Percentiles rank a stretch among this genome's conserved stretches.
These are phyloP conservation scores for Hipparchia sbordonii DNA, from an alignment of 2,888 invertebrate species.

Conservation along the genomic window DNA sequence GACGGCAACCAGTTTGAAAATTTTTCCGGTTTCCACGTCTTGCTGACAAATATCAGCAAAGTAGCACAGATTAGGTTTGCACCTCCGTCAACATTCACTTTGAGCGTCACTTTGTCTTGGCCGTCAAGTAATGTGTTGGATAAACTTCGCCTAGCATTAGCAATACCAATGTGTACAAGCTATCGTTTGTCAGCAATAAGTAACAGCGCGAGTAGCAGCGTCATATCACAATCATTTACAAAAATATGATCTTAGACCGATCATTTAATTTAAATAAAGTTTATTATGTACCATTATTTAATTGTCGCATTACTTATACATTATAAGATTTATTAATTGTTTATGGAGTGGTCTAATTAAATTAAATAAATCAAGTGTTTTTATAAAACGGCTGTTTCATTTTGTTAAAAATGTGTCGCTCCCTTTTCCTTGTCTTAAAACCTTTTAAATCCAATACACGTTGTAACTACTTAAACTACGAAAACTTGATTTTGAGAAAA, in stretches of 20 bases:
- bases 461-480: no score
- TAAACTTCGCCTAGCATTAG: neutral
- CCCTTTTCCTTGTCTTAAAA: no score
- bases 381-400: slow-evolving; percentile 43
- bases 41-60: no score
- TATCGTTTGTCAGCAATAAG: neutral
- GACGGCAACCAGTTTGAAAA: no score
- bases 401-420: slow-evolving; percentile 18
- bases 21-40: no score
- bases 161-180: neutral
- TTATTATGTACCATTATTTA: slow-evolving; percentile 45
- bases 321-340: slow-evolving; percentile 65
- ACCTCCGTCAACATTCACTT: no score
- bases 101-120: no score
- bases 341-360: slow-evolving; percentile 71
- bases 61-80: no score
- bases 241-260: no score
- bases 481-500: no score
- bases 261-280: neutral
- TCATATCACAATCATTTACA: slow-evolving; percentile 54
- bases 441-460: no score
- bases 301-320: slow-evolving; percentile 53
- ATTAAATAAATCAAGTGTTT: slow-evolving; percentile 56
- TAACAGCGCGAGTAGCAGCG: slow-evolving; percentile 39
- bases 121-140: neutral